phyloP scores from a whole-genome alignment of 2,888 invertebrate genomes.

The Theodoxus fluviatilis region DNA sequence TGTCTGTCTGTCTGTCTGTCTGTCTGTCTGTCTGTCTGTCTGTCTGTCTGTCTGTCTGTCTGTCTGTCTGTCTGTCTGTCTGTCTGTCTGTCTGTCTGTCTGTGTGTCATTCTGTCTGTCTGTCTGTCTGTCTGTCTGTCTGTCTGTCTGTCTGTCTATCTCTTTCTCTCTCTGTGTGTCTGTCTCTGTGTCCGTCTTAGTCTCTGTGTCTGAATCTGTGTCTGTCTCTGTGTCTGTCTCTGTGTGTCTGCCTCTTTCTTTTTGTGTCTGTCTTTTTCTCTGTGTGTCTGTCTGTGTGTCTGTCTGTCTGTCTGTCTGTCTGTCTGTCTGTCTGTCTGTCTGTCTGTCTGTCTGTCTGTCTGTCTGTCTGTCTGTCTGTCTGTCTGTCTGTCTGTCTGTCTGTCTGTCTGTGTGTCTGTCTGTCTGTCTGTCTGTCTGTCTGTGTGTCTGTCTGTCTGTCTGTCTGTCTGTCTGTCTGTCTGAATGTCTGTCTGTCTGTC shows the following conservation, averaged over 20 bases:
- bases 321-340: not conserved
- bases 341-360: slow-evolving; percentile 7
- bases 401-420: not conserved
- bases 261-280: slow-evolving; percentile 3
- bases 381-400: slow-evolving; percentile 14
- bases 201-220: not conserved
- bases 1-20: not conserved
- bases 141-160: not conserved
- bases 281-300: not conserved
- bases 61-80: not conserved
- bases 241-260: not conserved
- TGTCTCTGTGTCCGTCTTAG: not conserved
- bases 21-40: not conserved
- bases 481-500: not conserved
- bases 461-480: not conserved
- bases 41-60: not conserved
- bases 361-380: slow-evolving; percentile 12
- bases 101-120: no score
- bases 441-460: not conserved
- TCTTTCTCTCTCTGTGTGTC: not conserved
- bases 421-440: not conserved
- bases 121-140: not conserved
- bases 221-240: slow-evolving; percentile 8
- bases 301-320: slow-evolving; percentile 2
- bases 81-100: not conserved